phyloP scores from a whole-genome alignment of 2,113 vertebrate species.

The Raja brachyura region DNA sequence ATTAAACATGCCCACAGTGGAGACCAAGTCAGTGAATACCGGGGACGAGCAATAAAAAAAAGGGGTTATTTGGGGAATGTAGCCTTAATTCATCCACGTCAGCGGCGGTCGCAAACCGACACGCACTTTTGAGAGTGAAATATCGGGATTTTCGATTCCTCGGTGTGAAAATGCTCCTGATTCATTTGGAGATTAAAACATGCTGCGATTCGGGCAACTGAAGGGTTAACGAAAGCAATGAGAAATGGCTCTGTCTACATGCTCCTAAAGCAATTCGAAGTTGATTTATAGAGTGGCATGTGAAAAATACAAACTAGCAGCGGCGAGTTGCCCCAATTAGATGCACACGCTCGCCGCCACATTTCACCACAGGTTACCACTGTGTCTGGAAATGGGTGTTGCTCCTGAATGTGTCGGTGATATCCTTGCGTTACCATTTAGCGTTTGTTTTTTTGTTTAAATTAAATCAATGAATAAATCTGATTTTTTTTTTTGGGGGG shows the following conservation, averaged over 20 bases:
- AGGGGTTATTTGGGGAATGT: background rate
- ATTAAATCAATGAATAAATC: background rate
- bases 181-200: background rate
- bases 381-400: background rate
- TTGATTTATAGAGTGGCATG: conserved; percentile 38
- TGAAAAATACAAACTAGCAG: conserved; percentile 29
- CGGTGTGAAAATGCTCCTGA: background rate
- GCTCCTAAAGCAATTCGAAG: conserved; percentile 17
- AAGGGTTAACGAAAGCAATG: conserved; percentile 35
- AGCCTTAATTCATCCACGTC: background rate
- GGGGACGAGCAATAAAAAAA: background rate
- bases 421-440: background rate
- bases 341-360: background rate
- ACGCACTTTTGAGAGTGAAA: background rate
- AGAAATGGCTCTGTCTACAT: conserved; percentile 29
- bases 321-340: conserved; percentile 20
- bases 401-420: background rate
- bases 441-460: background rate
- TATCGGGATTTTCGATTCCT: background rate
- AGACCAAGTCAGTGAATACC: background rate
- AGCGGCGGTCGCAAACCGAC: too few species aligned
- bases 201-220: background rate
- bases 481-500: too few species aligned
- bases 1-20: background rate
- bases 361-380: background rate